Conservation (phyloP, 1,140 invertebrate species). For the Drosophila guanche region DNA sequence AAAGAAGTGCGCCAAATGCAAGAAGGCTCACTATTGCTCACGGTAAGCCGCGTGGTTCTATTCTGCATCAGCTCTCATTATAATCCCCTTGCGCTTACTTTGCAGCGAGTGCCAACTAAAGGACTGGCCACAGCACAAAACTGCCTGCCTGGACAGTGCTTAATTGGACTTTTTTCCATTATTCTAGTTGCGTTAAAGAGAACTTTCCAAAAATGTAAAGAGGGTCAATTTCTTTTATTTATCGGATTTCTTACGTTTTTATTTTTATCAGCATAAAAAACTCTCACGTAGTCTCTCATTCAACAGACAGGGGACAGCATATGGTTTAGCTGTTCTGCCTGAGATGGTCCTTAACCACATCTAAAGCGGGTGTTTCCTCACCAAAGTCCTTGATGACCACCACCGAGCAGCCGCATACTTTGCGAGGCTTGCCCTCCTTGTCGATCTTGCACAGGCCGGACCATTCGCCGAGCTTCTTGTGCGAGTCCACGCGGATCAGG, state of each 20-base stretch:
- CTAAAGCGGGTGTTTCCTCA: constrained; percentile 96
- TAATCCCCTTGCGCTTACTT: background rate
- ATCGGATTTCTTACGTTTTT: constrained; percentile 42
- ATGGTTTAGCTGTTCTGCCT: constrained; percentile 85
- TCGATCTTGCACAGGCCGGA: constrained; percentile 99
- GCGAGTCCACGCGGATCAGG: constrained; percentile 96
- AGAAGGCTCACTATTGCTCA: constrained; percentile 84
- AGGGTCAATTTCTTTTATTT: constrained; percentile 9
- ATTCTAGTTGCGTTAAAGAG: constrained; percentile 25
- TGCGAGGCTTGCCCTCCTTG: constrained; percentile 98
- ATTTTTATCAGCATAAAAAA: constrained; percentile 63
- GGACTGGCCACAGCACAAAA: constrained; percentile 84
- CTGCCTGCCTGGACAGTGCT: constrained; percentile 17
- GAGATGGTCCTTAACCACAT: constrained; percentile 96
- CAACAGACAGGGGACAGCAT: constrained; percentile 51
- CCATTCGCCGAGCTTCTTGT: constrained; percentile 99
- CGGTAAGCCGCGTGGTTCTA: constrained; percentile 53
- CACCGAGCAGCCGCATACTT: constrained; percentile 99
- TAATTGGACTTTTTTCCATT: constrained; percentile 2
- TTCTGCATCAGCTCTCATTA: background rate
- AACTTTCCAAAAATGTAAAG: constrained; percentile 70
- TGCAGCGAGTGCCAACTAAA: constrained; percentile 84
- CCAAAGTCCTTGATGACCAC: constrained; percentile 99
- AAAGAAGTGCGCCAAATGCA: constrained; percentile 85
- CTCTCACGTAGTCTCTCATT: constrained; percentile 76